phyloP scores from a whole-genome alignment of 2,113 vertebrate species.

The Pao palembangensis region DNA sequence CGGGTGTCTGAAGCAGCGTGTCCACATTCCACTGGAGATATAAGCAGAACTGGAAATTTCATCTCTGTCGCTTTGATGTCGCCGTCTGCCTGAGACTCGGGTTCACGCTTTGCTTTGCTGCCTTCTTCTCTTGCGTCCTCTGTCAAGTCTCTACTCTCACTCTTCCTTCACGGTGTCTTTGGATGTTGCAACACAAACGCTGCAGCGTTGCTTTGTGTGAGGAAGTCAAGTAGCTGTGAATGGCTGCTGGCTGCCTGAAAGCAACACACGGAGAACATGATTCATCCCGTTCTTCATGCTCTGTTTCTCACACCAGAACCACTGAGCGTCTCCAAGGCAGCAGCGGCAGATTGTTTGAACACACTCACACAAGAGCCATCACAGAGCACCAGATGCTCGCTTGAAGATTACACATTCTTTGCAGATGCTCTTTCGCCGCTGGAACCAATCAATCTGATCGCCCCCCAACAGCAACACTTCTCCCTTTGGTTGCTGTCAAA shows the following conservation, averaged over 20 bases:
- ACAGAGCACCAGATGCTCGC: constrained; percentile 15
- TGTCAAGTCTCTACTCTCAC: background rate
- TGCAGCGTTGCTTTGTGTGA: background rate
- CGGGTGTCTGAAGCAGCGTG: constrained; percentile 29
- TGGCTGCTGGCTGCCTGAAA: background rate
- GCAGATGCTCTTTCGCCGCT: constrained; percentile 7
- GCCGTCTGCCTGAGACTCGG: constrained; percentile 17
- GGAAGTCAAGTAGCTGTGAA: constrained; percentile 31
- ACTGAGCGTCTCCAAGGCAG: background rate
- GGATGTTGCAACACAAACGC: constrained; percentile 19
- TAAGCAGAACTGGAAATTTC: constrained; percentile 29
- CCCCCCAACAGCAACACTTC: no score
- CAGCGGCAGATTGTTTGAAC: constrained; percentile 19
- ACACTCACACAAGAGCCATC: background rate
- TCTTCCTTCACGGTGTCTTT: constrained; percentile 15
- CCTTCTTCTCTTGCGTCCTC: constrained; percentile 1
- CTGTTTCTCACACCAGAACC: constrained; percentile 3
- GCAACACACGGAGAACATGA: constrained; percentile 3
- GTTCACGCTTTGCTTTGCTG: constrained; percentile 25
- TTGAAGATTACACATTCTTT: constrained; percentile 10
- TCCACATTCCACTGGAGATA: constrained; percentile 20
- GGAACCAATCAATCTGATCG: background rate
- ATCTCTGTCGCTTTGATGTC: constrained; percentile 51
- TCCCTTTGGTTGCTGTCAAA: no score
- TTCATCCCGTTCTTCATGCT: constrained; percentile 9